Conservation (phyloP, 2,888 invertebrate species). For the Cantharis rufa region DNA sequence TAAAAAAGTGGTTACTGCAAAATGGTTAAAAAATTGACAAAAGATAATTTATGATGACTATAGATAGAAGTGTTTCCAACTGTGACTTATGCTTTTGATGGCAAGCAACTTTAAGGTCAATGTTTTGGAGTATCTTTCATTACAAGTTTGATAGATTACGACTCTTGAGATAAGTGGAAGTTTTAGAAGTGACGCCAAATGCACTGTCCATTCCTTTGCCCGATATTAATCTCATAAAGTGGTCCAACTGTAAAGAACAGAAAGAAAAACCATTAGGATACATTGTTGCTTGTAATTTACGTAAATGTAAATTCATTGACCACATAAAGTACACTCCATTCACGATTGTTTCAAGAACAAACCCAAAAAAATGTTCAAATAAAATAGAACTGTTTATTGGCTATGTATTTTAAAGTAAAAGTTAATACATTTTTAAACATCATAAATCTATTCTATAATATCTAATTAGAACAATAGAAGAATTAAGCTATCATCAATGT, state of each 20-base stretch:
- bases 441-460: not conserved
- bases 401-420: not conserved
- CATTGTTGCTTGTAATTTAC: conserved; percentile 1
- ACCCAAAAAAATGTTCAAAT: not conserved
- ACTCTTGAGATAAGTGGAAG: conserved; percentile 17
- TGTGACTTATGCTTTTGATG: conserved; percentile 7
- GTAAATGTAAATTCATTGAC: conserved; percentile 3
- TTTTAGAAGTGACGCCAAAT: conserved; percentile 24
- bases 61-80: conserved; percentile 2
- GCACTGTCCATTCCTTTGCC: conserved; percentile 8
- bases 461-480: no score
- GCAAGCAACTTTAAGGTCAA: conserved; percentile 13
- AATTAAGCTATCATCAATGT: no score
- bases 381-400: not conserved
- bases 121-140: conserved; percentile 22
- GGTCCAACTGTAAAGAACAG: conserved; percentile 4
- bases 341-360: not conserved
- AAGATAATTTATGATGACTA: conserved; percentile 6
- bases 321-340: not conserved
- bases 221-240: conserved; percentile 23
- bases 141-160: conserved; percentile 28
- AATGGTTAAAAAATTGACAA: conserved; percentile 1
- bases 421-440: not conserved
- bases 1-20: not conserved
- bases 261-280: conserved; percentile 6